phyloP scores from a whole-genome alignment of 2,888 invertebrate genomes.

The Oscheius sp. region DNA sequence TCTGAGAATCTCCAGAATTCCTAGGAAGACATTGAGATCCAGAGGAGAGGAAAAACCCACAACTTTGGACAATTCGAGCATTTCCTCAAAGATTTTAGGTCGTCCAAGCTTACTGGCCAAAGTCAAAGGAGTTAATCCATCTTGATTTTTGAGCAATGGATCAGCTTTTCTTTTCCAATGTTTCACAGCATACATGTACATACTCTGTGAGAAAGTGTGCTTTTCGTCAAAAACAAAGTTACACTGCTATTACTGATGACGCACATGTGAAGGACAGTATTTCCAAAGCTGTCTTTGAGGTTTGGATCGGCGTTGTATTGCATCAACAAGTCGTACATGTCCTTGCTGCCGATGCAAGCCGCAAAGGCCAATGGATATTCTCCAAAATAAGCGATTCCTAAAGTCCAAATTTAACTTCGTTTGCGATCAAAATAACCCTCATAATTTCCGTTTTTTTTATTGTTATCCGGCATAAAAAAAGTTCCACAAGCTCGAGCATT shows the following conservation, averaged over 20 bases:
- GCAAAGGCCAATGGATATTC: constrained; percentile 97
- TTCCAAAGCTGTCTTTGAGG: constrained; percentile 91
- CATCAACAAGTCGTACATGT: constrained; percentile 91
- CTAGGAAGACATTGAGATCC: not conserved
- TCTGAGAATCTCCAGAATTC: constrained; percentile 99
- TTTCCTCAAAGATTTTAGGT: constrained; percentile 94
- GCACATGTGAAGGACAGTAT: constrained; percentile 99
- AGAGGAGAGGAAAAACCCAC: constrained; percentile 50
- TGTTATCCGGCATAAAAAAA: constrained; percentile 86
- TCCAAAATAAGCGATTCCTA: constrained; percentile 91
- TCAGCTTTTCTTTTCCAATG: constrained; percentile 92
- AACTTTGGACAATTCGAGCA: constrained; percentile 84
- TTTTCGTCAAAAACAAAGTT: constrained; percentile 67
- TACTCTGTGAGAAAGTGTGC: constrained; percentile 31
- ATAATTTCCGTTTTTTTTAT: constrained; percentile 1
- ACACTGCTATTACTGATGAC: constrained; percentile 96
- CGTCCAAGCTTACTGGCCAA: constrained; percentile 94
- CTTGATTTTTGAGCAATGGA: constrained; percentile 86
- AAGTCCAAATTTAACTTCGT: too few species aligned
- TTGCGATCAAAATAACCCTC: not conserved
- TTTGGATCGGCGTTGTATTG: constrained; percentile 93
- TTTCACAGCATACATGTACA: constrained; percentile 92
- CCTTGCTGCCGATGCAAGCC: constrained; percentile 94
- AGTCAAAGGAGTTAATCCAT: constrained; percentile 92
- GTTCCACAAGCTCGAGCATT: constrained; percentile 91